Percentiles rank a stretch among this genome's conserved stretches.
Evolutionary conservation across 2,888 invertebrate species (phyloP).

Genomic region (Cheilosia vernalis): DNA sequence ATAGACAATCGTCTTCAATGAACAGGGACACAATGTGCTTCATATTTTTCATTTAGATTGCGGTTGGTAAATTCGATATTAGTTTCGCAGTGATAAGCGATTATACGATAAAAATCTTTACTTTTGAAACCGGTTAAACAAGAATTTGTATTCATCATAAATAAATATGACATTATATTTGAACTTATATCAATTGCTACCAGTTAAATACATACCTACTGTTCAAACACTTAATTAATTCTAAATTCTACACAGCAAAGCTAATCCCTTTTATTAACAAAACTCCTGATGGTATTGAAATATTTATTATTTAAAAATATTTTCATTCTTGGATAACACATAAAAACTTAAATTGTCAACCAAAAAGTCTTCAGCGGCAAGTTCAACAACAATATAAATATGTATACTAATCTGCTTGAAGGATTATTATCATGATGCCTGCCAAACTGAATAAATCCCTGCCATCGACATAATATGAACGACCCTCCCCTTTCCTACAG

Average conservation of each 20-base stretch:
- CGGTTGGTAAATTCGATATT: too few species aligned
- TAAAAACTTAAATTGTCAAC: slow-evolving; percentile 12
- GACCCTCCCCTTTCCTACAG: not conserved
- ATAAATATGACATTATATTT: too few species aligned
- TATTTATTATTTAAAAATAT: not conserved
- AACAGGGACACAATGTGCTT: too few species aligned
- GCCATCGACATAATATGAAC: not conserved
- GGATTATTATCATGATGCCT: slow-evolving; percentile 22
- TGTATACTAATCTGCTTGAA: slow-evolving; percentile 32
- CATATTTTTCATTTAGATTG: too few species aligned
- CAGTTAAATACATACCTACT: too few species aligned
- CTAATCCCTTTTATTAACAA: not conserved
- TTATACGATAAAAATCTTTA: too few species aligned
- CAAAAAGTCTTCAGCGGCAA: slow-evolving; percentile 4
- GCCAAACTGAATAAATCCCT: slow-evolving; percentile 26
- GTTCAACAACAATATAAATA: slow-evolving; percentile 10
- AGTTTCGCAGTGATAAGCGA: too few species aligned
- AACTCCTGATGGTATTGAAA: not conserved
- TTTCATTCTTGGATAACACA: slow-evolving; percentile 5
- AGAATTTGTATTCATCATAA: too few species aligned
- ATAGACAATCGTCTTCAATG: too few species aligned
- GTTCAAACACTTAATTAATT: not conserved
- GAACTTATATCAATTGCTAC: too few species aligned
- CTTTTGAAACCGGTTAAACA: too few species aligned
- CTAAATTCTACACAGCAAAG: not conserved